phyloP scores from a whole-genome alignment of 2,113 vertebrate species.

The Passer montanus region DNA sequence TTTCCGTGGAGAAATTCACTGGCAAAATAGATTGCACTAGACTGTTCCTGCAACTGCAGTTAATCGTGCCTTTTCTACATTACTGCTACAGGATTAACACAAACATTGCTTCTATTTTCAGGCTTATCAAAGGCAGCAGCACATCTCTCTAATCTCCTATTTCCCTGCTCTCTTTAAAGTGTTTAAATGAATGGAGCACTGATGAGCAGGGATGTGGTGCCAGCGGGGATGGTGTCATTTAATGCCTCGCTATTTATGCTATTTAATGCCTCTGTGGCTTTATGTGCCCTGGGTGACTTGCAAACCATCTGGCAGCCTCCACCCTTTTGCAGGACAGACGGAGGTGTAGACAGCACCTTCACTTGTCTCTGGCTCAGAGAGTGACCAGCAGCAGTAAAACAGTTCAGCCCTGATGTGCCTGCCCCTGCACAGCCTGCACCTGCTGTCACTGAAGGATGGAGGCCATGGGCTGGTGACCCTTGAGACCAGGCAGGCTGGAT shows the following conservation, averaged over 20 bases:
- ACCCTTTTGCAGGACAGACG: not conserved
- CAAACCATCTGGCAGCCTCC: conserved; percentile 45
- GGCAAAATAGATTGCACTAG: conserved; percentile 18
- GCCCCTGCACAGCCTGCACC: not conserved
- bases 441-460: not conserved
- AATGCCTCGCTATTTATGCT: conserved; percentile 38
- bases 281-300: conserved; percentile 54
- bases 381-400: not conserved
- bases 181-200: conserved; percentile 46
- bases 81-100: conserved; percentile 49
- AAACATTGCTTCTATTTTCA: conserved; percentile 38
- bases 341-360: conserved; percentile 27
- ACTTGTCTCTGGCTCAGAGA: not conserved
- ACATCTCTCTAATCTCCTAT: conserved; percentile 57
- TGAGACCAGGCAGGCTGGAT: not conserved
- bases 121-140: conserved; percentile 60
- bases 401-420: not conserved
- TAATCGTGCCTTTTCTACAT: conserved; percentile 2
- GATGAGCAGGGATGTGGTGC: conserved; percentile 55
- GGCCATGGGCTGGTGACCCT: not conserved
- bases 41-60: conserved; percentile 23
- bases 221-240: conserved; percentile 55
- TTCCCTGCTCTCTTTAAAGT: conserved; percentile 49
- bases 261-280: conserved; percentile 51
- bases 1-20: conserved; percentile 26